Percentiles rank a stretch among this genome's conserved stretches.
These are phyloP conservation scores for Lepidonotus clava DNA, from an alignment of 2,888 invertebrate genomes.

Conservation along the genomic window DNA sequence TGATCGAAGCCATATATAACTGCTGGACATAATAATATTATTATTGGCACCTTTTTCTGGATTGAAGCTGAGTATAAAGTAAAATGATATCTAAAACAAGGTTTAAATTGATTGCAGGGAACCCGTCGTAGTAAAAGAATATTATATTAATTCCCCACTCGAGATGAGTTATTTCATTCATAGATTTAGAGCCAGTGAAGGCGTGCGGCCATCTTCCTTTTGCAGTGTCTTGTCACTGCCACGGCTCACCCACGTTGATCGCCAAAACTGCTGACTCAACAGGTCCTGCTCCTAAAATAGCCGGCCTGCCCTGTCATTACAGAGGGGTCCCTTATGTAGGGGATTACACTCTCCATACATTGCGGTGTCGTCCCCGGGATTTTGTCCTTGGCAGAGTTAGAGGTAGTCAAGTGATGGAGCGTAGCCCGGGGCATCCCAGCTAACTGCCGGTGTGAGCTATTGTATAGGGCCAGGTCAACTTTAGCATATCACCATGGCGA, in stretches of 20 bases:
- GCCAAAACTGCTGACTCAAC: slow-evolving; percentile 48
- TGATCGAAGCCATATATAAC: too few relatives aligned
- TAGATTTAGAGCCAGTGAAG: not conserved
- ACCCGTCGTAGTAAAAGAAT: too few relatives aligned
- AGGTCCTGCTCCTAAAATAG: slow-evolving; percentile 39
- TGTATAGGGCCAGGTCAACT: not conserved
- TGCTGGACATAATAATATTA: too few relatives aligned
- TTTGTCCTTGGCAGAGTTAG: not conserved
- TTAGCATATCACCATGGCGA: slow-evolving; percentile 28
- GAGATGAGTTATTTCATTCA: too few relatives aligned
- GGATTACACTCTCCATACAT: too few relatives aligned
- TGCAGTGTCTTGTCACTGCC: not conserved
- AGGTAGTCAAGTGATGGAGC: not conserved
- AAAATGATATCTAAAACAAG: too few relatives aligned
- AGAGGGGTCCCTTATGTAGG: not conserved
- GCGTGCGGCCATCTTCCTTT: not conserved
- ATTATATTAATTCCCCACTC: too few relatives aligned
- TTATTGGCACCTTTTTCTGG: too few relatives aligned
- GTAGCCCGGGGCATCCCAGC: not conserved
- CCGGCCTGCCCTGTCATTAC: not conserved
- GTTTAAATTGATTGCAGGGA: too few relatives aligned
- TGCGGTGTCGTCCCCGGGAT: not conserved
- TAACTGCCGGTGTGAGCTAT: not conserved
- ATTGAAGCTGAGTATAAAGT: too few relatives aligned
- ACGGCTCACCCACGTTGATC: not conserved